Conservation (phyloP, 2,113 vertebrate genomes). For the Archocentrus centrarchus region DNA sequence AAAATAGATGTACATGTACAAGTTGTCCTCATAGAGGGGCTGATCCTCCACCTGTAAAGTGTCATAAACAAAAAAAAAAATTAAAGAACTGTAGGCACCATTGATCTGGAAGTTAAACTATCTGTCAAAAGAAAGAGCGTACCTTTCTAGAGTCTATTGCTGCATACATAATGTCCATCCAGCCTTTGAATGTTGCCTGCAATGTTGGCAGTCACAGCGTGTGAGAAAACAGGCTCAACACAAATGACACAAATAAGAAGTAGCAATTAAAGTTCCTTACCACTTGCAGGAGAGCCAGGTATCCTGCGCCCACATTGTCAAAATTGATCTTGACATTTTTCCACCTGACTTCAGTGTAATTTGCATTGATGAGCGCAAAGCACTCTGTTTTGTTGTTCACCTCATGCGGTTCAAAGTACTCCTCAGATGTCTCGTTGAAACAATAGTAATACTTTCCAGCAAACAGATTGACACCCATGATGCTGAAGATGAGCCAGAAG, state of each 20-base stretch:
- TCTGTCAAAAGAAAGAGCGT: constrained; percentile 9
- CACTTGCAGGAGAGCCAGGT: constrained; percentile 96
- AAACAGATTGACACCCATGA: constrained; percentile 99
- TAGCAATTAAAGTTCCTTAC: constrained; percentile 76
- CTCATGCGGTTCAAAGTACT: constrained; percentile 71
- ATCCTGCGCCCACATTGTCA: constrained; percentile 97
- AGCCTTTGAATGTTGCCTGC: constrained; percentile 98
- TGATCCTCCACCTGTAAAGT: constrained; percentile 87
- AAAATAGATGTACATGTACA: constrained; percentile 99
- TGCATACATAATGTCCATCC: constrained; percentile 99
- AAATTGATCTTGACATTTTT: constrained; percentile 99
- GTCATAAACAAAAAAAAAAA: neutral
- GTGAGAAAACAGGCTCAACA: neutral
- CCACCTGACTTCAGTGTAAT: constrained; percentile 90
- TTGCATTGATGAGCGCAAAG: constrained; percentile 82
- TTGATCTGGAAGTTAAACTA: neutral
- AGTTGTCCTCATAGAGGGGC: constrained; percentile 94
- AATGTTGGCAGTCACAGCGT: neutral
- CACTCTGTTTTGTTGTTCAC: constrained; percentile 94
- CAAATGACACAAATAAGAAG: neutral
- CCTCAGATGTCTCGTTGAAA: constrained; percentile 89
- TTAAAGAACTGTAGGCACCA: neutral
- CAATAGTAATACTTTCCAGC: constrained; percentile 98
- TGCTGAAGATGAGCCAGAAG: constrained; percentile 99
- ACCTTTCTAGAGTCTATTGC: constrained; percentile 97